phyloP scores from a whole-genome alignment of 2,888 invertebrate species.

The Lithophane socia region DNA sequence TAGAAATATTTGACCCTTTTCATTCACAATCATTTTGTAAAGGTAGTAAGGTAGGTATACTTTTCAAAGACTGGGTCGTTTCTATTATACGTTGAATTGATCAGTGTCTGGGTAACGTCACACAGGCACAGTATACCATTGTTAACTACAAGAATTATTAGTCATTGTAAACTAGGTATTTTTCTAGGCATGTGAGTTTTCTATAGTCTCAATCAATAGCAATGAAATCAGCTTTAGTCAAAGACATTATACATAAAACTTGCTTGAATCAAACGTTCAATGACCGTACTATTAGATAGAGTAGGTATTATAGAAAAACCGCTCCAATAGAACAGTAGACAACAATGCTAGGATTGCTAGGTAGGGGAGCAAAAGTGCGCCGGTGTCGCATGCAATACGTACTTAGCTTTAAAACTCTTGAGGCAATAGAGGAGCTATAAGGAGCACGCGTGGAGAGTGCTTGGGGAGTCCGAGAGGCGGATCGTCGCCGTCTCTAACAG shows the following conservation, averaged over 20 bases:
- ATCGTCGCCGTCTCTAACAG: conserved; percentile 80
- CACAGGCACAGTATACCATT: not conserved
- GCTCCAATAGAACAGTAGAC: conserved; percentile 15
- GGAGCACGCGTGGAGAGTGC: conserved; percentile 61
- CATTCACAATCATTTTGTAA: conserved; percentile 60
- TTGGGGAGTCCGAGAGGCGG: conserved; percentile 66
- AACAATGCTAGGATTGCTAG: conserved; percentile 30
- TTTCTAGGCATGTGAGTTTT: conserved; percentile 10
- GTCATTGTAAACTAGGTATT: not conserved
- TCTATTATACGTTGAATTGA: conserved; percentile 14
- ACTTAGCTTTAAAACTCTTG: conserved; percentile 50
- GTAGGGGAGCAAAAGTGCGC: conserved; percentile 29
- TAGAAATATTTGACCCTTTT: conserved; percentile 66
- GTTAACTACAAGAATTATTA: conserved; percentile 11
- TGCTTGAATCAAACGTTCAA: conserved; percentile 12
- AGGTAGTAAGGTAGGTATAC: conserved; percentile 15
- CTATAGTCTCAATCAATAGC: conserved; percentile 3
- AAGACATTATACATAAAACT: not conserved
- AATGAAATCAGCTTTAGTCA: conserved; percentile 6
- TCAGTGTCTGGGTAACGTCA: not conserved
- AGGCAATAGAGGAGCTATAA: conserved; percentile 60
- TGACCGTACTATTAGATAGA: not conserved
- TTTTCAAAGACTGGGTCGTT: conserved; percentile 16
- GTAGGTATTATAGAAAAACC: not conserved
- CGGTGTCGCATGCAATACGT: conserved; percentile 43